Evolutionary conservation across 2,113 vertebrate species (phyloP).

Genomic region (Alligator sinensis): DNA sequence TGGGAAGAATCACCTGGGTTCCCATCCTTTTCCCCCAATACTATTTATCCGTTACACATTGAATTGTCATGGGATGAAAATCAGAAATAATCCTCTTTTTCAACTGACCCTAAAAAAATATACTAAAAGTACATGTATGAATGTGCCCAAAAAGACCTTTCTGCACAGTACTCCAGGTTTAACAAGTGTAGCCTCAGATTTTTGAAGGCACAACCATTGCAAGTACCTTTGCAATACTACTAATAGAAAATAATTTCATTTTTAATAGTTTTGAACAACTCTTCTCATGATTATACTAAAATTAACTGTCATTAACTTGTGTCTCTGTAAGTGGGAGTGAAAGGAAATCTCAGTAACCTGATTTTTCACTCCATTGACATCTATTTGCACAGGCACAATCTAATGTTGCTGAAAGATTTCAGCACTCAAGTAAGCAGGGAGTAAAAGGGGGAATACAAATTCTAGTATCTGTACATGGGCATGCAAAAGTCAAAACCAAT

Average conservation of each 20-base stretch:
- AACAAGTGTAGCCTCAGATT: not conserved
- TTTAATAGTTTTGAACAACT: not conserved
- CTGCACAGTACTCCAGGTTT: not conserved
- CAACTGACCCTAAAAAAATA: no score
- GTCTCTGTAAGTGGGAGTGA: not conserved
- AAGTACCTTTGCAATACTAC: not conserved
- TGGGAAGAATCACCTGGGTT: no score
- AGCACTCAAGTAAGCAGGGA: not conserved
- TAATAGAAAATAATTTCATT: not conserved
- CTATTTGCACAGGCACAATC: not conserved
- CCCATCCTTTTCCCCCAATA: no score
- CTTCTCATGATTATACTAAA: not conserved
- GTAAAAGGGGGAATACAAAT: not conserved
- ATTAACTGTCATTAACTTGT: not conserved
- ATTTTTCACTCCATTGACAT: not conserved
- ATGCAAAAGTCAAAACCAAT: not conserved
- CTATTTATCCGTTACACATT: no score
- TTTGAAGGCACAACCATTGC: not conserved
- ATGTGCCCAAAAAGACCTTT: not conserved
- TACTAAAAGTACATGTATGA: not conserved
- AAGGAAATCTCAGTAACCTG: not conserved
- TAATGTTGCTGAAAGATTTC: not conserved
- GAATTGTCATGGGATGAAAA: no score
- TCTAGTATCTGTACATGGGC: not conserved
- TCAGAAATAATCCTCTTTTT: no score